Percentiles rank a stretch among this genome's conserved stretches.
These are phyloP conservation scores for Pseudococcus viburni DNA, from an alignment of 2,888 invertebrate genomes.

Conservation along the genomic window DNA sequence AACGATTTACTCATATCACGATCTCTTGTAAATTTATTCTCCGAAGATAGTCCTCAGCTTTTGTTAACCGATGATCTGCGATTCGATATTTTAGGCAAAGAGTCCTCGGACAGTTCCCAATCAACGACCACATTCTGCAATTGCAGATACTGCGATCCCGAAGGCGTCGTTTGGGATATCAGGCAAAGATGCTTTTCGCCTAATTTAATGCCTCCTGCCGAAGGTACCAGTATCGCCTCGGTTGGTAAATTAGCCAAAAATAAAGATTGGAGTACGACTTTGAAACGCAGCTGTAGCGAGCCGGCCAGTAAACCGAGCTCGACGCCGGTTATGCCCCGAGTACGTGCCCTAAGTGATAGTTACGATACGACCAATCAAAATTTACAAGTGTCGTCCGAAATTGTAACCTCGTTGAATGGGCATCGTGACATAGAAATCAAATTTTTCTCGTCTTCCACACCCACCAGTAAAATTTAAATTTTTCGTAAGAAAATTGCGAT, in stretches of 20 bases:
- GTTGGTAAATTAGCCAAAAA: constrained; percentile 29
- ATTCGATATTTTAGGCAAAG: constrained; percentile 61
- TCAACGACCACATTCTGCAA: constrained; percentile 74
- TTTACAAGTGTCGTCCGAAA: constrained; percentile 83
- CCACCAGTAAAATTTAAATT: constrained; percentile 52
- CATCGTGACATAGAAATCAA: constrained; percentile 85
- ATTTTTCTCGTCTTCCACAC: constrained; percentile 78
- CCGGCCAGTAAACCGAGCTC: constrained; percentile 71
- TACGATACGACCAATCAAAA: constrained; percentile 71
- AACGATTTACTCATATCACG: constrained; percentile 48
- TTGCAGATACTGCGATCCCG: constrained; percentile 83
- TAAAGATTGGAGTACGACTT: constrained; percentile 65
- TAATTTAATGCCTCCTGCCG: constrained; percentile 60
- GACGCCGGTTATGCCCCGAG: constrained; percentile 70
- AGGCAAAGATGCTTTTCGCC: constrained; percentile 71
- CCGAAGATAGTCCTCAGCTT: constrained; percentile 42
- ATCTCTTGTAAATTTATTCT: constrained; percentile 56
- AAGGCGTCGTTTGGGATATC: constrained; percentile 83
- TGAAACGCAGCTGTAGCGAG: constrained; percentile 79
- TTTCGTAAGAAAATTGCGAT: background rate
- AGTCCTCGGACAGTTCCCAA: background rate
- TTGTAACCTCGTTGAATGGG: constrained; percentile 83
- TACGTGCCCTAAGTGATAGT: constrained; percentile 71
- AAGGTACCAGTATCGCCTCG: background rate
- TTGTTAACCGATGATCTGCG: constrained; percentile 60